Base-by-base conservation (phyloP, 2,113 vertebrate species). In the Xyrauchen texanus region DNA sequence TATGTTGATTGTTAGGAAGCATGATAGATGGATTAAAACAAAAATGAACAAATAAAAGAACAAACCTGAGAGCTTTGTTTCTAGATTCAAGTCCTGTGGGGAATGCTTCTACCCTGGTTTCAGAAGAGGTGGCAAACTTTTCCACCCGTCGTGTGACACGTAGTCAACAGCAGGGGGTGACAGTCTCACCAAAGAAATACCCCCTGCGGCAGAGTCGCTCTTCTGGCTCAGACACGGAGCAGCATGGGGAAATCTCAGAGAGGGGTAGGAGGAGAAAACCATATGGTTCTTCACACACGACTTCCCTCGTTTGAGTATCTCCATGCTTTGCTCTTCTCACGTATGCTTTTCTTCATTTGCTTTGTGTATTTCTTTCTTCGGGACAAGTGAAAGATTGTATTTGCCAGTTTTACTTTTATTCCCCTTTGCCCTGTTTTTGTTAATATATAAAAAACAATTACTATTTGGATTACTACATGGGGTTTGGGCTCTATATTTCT, bases 191-290 rank as follows among this genome's bases (percentile, higher is more conserved):
- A 3, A 99, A 98, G 90, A 98, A 96, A 69, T 97, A 98, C 88
- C 95, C 96, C 0, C 93, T 98, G 71, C 91, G 96, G 0, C 97
- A 97, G 91, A 96, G 95, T 2, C 95, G 95, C 76, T 97, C 96
- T 0, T 98, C 96, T 0, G 96, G 96, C 64, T 96, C 96, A 0
- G 96, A 99, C 84, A 96, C 94, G 0, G 97, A 99, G 82, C 94
- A 95, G 83, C 94, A 89, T 84, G 93, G 93, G 68, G 95, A 95
- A 68, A 93, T 90, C 87, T 96, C 90, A 7, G 96, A 97, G 71
- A 94, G 95, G 93, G 94, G 94, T 95, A 89, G 46, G 95, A 94
- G 90, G 88, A 82, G 49, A 66, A 51, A 64, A 52, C 8, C 15
- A 0, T 46, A 15, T 10, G 61, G 45, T 55, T 8, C 44, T 69